Conservation (phyloP, 2,888 invertebrate genomes). For the Diarsia brunnea region DNA sequence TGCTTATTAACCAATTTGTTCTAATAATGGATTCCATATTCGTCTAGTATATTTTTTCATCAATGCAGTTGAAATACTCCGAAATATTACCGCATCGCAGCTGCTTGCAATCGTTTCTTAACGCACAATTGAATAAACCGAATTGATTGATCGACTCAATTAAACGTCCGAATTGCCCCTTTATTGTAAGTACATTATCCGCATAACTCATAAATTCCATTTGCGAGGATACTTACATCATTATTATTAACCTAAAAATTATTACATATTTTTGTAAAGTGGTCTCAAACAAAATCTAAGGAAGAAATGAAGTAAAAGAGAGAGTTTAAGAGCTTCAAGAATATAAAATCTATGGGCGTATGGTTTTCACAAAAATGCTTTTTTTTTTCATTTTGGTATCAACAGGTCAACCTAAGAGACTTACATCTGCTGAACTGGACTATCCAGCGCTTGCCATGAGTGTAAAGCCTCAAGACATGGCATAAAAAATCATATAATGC, state of each 20-base stretch:
- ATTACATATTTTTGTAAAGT: too few species aligned
- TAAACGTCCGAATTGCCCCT: constrained; percentile 19
- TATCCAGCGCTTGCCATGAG: too few species aligned
- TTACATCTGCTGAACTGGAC: too few species aligned
- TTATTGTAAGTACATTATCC: constrained; percentile 15
- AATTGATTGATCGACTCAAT: constrained; percentile 40
- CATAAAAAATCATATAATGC: too few species aligned
- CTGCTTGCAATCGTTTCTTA: constrained; percentile 2
- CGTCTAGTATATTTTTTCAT: neutral
- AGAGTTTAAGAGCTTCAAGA: too few species aligned
- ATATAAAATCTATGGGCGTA: too few species aligned
- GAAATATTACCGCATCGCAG: neutral
- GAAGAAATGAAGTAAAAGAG: too few species aligned
- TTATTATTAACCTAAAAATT: neutral
- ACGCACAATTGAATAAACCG: constrained; percentile 23
- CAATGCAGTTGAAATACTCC: neutral
- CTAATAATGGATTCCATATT: neutral
- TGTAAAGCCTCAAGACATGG: too few species aligned
- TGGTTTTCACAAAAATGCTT: too few species aligned
- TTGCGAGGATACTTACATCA: neutral
- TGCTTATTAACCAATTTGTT: neutral
- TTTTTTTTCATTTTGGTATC: too few species aligned
- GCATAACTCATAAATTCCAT: constrained; percentile 3
- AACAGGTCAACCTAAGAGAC: too few species aligned
- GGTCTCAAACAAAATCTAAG: too few species aligned